A percentile compares a stretch with the other conserved stretches of the same genome.
Evolutionary conservation across 2,113 vertebrate genomes (phyloP).

Genomic region (Gavia stellata): DNA sequence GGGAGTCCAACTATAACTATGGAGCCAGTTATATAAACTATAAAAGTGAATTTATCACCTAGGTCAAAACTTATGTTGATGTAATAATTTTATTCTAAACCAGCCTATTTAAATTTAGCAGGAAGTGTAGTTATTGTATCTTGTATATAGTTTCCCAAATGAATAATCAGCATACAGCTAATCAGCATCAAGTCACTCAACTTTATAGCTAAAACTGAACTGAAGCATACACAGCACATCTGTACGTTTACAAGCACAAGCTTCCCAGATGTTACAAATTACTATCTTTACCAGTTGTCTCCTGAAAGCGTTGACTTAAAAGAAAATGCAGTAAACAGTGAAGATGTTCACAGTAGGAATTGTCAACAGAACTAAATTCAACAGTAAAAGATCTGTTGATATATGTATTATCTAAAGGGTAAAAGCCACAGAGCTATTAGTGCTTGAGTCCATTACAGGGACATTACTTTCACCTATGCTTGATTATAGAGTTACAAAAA

Average conservation of each 20-base stretch:
- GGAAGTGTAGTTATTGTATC: not conserved
- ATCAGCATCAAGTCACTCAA: conserved; percentile 1
- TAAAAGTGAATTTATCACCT: not conserved
- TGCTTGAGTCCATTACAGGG: not conserved
- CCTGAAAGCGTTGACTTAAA: conserved; percentile 42
- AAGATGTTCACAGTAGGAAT: conserved; percentile 60
- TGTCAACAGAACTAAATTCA: conserved; percentile 53
- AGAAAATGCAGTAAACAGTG: conserved; percentile 44
- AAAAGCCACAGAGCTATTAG: not conserved
- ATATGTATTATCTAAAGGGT: not conserved
- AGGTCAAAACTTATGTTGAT: not conserved
- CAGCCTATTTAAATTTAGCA: not conserved
- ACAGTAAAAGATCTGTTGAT: conserved; percentile 18
- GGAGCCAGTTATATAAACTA: not conserved
- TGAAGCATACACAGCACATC: not conserved
- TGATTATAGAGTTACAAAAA: not conserved
- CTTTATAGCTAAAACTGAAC: not conserved
- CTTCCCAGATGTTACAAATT: conserved; percentile 60
- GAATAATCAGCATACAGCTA: not conserved
- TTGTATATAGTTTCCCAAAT: not conserved
- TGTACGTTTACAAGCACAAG: conserved; percentile 11
- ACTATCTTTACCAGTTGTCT: conserved; percentile 41
- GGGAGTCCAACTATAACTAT: not conserved
- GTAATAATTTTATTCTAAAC: not conserved
- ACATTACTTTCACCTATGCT: not conserved